Evolutionary conservation across 2,797 vertebrate species (phyloP), one percentile per base, ranked within the genome.

Genomic region (Florisuga fusca): DNA sequence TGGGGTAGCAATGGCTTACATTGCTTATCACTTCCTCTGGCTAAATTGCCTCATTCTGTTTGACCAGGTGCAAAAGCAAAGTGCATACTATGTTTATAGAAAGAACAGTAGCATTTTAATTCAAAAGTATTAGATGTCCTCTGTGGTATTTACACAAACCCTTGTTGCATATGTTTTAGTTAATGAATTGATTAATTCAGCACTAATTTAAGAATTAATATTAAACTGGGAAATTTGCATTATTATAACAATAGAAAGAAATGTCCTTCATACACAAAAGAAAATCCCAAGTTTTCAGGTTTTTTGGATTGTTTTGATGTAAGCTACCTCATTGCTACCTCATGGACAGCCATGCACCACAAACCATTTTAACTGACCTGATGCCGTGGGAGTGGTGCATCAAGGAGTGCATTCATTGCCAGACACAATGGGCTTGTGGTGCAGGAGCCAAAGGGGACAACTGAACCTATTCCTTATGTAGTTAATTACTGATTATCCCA

Each of bases 11-110:
- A 69, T 46, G 51, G 41, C 25, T 85, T 61, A 21, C 43, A 22
- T 15, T 68, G 55, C 86, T 87, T 95, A 79, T 79, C 86, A 67
- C 57, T 91, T 88, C 81, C 84, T 62, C 69, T 57, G 68, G 63
- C 67, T 89, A 43, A 93, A 88, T 66, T 89, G 77, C 89, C 81
- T 94, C 83, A 59, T 84, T 82, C 90, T 78, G 57, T 91, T 87
- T 91, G 84, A 43, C 63, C 73, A 68, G 7, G 61, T 64, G 93
- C 67, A 82, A 90, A 87, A 76, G 11, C 68, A 64, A 79, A 86
- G 71, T 54, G 59, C 23, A 34, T 6, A 1, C 57, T 59, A 9
- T 46, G 50, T 69, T 85, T 86, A 57, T 54, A 67, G 87, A 78
- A 89, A 84, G 71, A 90, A 25, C 29, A 61, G 84, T 11, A 71